Evolutionary conservation across 2,113 vertebrate species (phyloP), one percentile per base, ranked within the genome.

Genomic region (Riparia riparia): DNA sequence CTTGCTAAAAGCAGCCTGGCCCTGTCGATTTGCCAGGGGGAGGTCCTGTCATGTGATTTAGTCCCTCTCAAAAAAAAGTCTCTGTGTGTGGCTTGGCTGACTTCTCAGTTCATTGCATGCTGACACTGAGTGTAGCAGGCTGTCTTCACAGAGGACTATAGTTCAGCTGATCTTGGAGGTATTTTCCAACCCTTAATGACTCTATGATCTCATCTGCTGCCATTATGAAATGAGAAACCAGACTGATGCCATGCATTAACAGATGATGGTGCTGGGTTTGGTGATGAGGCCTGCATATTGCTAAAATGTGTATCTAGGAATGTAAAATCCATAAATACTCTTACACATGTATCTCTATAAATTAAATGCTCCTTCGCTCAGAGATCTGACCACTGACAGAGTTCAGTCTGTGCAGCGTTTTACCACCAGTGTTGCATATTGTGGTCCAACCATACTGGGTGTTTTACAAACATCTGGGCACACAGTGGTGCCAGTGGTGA

Each of bases 1-100:
- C 81, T 93, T 93, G 78, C 63, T 96, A 80, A 93, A 87, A 81
- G 81, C 41, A 63, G 47, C 64, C 49, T 47, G n/a, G 5, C 29
- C 37, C 69, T 58, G 56, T 61, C 6, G 3, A 7, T 74, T 58
- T 92, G 86, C 87, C 86, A 87, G 47, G n/a, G 18, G 53, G 86
- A 82, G 82, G 45, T 71, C 73, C 63, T 86, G 49, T 78, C 61
- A 49, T 74, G 74, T 57, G 86, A 64, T 93, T 81, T 56, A 74
- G 64, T 60, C n/a, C 51, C 58, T 45, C 85, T 83, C 45, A 44
- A 37, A 89, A 95, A 95, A 90, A 63, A 57, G 37, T 47, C 47
- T 88, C 60, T 61, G 17, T 72, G 13, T 78, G 39, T 57, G 54
- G 60, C 68, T 96, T 94, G 87, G 54, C 78, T 88, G 76, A n/a